These are phyloP conservation scores for Thelaira solivaga DNA, from an alignment of 2,888 invertebrate species.

Conservation along the genomic window DNA sequence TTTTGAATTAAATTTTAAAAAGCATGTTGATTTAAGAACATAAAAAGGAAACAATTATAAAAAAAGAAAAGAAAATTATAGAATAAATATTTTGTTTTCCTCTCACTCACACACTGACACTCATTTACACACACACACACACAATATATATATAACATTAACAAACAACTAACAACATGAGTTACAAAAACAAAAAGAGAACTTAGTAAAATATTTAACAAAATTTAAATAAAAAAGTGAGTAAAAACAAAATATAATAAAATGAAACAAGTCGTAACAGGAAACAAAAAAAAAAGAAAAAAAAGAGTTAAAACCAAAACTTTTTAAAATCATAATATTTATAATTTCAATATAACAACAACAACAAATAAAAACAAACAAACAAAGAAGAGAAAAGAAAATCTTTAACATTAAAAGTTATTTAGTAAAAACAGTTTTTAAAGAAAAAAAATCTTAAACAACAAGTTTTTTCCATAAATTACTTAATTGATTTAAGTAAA, in stretches of 20 bases:
- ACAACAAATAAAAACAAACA: constrained; percentile 16
- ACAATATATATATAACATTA: constrained; percentile 14
- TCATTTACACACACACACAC: constrained; percentile 14
- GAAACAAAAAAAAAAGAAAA: constrained; percentile 44
- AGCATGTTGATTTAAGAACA: constrained; percentile 58
- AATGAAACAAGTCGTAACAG: too few relatives aligned
- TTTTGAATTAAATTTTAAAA: too few relatives aligned
- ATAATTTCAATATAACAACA: constrained; percentile 43
- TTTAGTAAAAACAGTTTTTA: constrained; percentile 49
- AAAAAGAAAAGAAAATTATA: constrained; percentile 58
- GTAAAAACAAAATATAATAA: constrained; percentile 17
- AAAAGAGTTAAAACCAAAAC: constrained; percentile 51
- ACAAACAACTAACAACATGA: constrained; percentile 23
- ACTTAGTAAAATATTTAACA: constrained; percentile 58
- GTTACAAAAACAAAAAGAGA: constrained; percentile 36
- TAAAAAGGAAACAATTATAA: constrained; percentile 54
- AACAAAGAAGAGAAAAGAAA: constrained; percentile 2
- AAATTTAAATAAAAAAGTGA: constrained; percentile 63
- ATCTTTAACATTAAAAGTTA: constrained; percentile 28
- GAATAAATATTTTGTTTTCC: constrained; percentile 52
- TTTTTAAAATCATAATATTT: constrained; percentile 47
- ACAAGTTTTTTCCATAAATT: constrained; percentile 35
- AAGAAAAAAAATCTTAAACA: constrained; percentile 43
- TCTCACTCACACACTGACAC: constrained; percentile 16
- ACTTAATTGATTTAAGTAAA: constrained; percentile 16